phyloP scores from a whole-genome alignment of 2,797 vertebrate genomes.

The Micromesistius poutassou region DNA sequence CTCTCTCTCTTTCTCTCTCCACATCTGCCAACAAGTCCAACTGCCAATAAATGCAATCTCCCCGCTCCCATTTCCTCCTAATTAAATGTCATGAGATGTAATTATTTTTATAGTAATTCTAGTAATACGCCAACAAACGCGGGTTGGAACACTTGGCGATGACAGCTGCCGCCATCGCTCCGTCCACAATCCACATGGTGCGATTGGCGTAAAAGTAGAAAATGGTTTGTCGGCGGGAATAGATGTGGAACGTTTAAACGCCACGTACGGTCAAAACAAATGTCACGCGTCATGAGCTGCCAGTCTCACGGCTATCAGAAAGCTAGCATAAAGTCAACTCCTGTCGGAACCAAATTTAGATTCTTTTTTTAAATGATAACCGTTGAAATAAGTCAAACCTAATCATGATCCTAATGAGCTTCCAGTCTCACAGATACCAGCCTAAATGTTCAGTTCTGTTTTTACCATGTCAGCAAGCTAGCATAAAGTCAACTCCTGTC shows the following conservation, averaged over 20 bases:
- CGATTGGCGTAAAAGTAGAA: conserved; percentile 3
- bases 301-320: neutral
- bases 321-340: neutral
- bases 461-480: neutral
- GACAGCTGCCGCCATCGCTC: conserved; percentile 19
- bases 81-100: conserved; percentile 23
- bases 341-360: too few species aligned
- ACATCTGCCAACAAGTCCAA: conserved; percentile 55
- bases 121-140: conserved; percentile 40
- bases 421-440: neutral
- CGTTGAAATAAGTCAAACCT: too few species aligned
- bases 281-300: neutral
- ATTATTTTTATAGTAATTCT: conserved; percentile 43
- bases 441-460: neutral
- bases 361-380: too few species aligned
- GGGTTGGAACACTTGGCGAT: conserved; percentile 56
- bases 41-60: conserved; percentile 46
- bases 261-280: neutral
- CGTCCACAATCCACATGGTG: conserved; percentile 9
- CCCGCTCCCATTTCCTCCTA: conserved; percentile 47
- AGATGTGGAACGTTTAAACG: neutral
- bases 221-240: neutral
- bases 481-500: neutral
- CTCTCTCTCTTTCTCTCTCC: conserved; percentile 24
- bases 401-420: too few species aligned